These are phyloP conservation scores for Pseudorectes ferrugineus DNA, from an alignment of 2,113 vertebrate genomes.

Conservation along the genomic window DNA sequence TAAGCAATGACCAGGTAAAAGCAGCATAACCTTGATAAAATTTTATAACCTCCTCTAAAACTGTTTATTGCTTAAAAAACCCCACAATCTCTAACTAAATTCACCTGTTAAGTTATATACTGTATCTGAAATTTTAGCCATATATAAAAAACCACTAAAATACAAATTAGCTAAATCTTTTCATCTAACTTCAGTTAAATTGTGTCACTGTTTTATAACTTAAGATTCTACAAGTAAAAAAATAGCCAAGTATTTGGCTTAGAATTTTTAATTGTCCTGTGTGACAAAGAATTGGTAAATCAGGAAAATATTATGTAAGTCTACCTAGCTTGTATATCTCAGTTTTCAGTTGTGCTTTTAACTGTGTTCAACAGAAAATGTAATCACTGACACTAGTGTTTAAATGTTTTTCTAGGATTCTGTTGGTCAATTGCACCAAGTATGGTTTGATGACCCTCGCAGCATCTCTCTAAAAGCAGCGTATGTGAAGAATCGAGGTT, in stretches of 20 bases:
- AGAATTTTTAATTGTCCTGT: neutral
- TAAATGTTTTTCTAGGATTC: slow-evolving; percentile 70
- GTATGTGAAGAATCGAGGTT: slow-evolving; percentile 67
- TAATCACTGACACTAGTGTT: neutral
- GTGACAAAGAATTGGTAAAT: neutral
- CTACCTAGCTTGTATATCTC: neutral
- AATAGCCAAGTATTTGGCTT: neutral
- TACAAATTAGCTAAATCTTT: neutral
- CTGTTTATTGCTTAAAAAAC: neutral
- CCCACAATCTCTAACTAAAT: neutral
- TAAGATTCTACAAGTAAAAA: neutral
- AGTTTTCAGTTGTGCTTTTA: neutral
- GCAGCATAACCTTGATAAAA: neutral
- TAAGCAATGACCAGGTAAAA: neutral
- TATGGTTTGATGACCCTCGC: slow-evolving; percentile 90
- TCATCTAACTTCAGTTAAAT: neutral
- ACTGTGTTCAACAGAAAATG: neutral
- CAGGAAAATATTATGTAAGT: neutral
- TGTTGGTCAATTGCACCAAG: slow-evolving; percentile 82
- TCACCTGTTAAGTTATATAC: neutral
- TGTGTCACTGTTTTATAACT: neutral
- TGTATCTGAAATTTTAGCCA: neutral
- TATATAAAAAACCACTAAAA: neutral
- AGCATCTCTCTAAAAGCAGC: slow-evolving; percentile 86
- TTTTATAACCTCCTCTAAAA: neutral